Base-by-base conservation (phyloP, 1,140 invertebrate genomes). In the Zophobas atratus region DNA sequence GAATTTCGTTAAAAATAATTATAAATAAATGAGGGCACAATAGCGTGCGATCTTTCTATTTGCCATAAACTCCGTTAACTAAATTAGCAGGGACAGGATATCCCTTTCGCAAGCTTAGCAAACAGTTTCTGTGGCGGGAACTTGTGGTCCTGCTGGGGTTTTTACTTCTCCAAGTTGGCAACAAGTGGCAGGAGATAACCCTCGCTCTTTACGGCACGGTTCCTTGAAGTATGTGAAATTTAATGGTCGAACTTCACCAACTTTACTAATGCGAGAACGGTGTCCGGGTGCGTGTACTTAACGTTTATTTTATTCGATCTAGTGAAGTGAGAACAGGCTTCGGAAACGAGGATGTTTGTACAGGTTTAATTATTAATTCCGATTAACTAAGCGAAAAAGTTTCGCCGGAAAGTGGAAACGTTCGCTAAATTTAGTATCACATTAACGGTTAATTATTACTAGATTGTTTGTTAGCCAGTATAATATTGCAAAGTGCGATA, bases 151-250 rank as follows among this genome's bases (percentile, higher is more conserved):
- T 67, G 39, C 36, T 67, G 60, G 60, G 60, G 60, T 67, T 67
- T 48, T 67, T 67, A 67, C 60, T 67, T 48, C 41, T 67, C 60
- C 39, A 67, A 67, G 38, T 67, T 67, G 60, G 60, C 60, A 67
- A 67, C 60, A 67, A 67, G 60, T 67, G 60, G 60, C 39, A 43
- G 39, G 39, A 67, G 60, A 67, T 67, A 67, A 67, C 60, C 39
- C 60, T 67, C 60, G 60, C 60, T 67, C 60, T 67, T 67, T 67
- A 67, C 60, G 60, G 39, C 60, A 43, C 60, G 38, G 20, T 39
- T 38, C 39, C 60, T 67, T 67, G 38, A 67, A 67, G 60, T 67
- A 67, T 67, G 60, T 48, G 39, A 67, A 67, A 67, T 67, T 46
- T 67, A 67, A 67, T 34, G 60, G 60, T 67, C 2, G 60, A 67